phyloP scores from a whole-genome alignment of 2,888 invertebrate species.

The Alviniconcha strummeri region DNA sequence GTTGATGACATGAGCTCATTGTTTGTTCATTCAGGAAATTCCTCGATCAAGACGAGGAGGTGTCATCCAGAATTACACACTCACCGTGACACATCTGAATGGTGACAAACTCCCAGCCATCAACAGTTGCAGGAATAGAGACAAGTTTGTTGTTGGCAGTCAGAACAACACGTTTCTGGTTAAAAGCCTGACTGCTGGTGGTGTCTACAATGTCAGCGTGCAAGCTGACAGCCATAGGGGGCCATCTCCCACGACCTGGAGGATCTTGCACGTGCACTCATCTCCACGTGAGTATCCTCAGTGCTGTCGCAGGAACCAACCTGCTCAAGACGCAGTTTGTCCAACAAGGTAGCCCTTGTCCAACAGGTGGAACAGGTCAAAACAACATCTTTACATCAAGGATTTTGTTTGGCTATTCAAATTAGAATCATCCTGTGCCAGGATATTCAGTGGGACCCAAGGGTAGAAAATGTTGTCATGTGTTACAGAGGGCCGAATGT shows the following conservation, averaged over 20 bases:
- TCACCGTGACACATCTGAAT: neutral
- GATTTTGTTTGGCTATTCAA: no score
- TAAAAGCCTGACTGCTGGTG: neutral
- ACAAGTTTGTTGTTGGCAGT: neutral
- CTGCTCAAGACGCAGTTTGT: no score
- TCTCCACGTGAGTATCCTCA: conserved; percentile 1
- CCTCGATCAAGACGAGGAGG: neutral
- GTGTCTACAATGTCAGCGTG: neutral
- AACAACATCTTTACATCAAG: no score
- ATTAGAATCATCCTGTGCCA: no score
- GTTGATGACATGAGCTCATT: neutral
- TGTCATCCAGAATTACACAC: neutral
- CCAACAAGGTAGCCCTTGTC: no score
- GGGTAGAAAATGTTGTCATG: no score
- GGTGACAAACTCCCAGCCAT: no score
- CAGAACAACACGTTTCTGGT: conserved; percentile 1
- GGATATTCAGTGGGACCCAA: no score
- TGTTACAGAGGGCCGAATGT: no score
- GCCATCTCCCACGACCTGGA: neutral
- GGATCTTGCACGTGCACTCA: neutral
- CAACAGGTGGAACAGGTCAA: no score
- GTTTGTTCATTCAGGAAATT: neutral
- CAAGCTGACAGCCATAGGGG: neutral
- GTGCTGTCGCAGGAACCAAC: no score
- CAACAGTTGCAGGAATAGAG: neutral